Evolutionary conservation across 2,888 invertebrate genomes (phyloP).

Genomic region (Heliconius sara): DNA sequence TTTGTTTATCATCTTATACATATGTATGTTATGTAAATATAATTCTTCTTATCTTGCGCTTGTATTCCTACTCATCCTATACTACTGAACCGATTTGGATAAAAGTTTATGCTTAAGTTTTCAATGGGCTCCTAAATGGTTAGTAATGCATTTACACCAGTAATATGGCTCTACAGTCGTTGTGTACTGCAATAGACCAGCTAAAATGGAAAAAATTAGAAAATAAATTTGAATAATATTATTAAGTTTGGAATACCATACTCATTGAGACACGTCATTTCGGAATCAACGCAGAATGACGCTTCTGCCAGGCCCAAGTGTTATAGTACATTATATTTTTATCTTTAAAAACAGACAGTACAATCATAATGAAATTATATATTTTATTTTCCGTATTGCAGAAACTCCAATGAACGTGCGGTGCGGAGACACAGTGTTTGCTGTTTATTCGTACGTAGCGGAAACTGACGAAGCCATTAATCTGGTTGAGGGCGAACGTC

Average conservation of each 20-base stretch:
- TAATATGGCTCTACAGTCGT: no score
- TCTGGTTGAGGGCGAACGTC: constrained; percentile 94
- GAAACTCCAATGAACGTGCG: constrained; percentile 82
- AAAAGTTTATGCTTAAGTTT: background rate
- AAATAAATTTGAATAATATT: no score
- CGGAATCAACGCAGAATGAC: no score
- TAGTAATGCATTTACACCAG: no score
- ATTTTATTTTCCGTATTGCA: constrained; percentile 51
- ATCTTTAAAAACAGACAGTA: background rate
- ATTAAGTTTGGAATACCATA: no score
- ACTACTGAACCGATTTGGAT: background rate
- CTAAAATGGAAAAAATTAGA: no score
- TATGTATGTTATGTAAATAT: background rate
- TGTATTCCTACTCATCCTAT: background rate
- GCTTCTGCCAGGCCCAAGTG: no score
- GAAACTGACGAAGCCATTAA: constrained; percentile 95
- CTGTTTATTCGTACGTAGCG: constrained; percentile 92
- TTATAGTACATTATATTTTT: background rate
- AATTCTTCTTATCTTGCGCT: no score
- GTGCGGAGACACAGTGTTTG: constrained; percentile 91
- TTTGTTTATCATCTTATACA: background rate
- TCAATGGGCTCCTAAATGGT: no score
- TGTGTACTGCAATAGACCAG: no score
- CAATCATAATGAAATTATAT: background rate
- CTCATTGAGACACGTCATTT: no score